Evolutionary conservation across 2,113 vertebrate genomes (phyloP), one percentile per base, ranked within the genome.

Genomic region (Lipophrys pholis): DNA sequence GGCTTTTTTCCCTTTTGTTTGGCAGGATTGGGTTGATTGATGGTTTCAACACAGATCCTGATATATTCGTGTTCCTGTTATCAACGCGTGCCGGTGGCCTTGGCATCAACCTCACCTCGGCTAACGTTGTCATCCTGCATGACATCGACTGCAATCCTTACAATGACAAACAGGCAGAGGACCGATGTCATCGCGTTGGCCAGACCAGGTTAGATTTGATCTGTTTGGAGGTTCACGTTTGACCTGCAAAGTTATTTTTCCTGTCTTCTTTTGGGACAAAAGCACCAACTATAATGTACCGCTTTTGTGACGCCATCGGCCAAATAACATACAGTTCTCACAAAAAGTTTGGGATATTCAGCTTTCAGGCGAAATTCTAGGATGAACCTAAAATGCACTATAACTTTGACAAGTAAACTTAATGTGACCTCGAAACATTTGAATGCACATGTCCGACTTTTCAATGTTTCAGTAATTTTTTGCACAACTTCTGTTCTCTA

Each of bases 121-220:
- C 98, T 46, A 99, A 99, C 6, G 93, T 97, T 2, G 97, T 99
- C 49, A 96, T 99, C 82, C 93, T 99, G n/a, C 98, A 99, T 3
- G 98, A 99, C 85, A 98, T 99, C n/a, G 97, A 99, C 78, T 98
- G 94, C 84, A 99, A 99, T 78, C 97, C 97, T 0, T 98, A 99
- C 80, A 99, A 99, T 3, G 98, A 99, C 86, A 98, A 99, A 73
- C 98, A 99, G 89, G 98, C 97, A 6, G 98, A 99, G 83, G 97
- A 99, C 79, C 89, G 97, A 46, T 99, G 97, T 87, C 98, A 99
- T 52, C 93, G 97, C 78, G 94, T 99, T n/a, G 98, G 98, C 15
- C 97, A 99, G 86, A 97, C 95, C 52, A 92, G 59, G 91, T 93
- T 42, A 65, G 78, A 71, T 39, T 8, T 0, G 48, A 16, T 76